phyloP scores from a whole-genome alignment of 2,888 invertebrate species.

The Microctonus brassicae region DNA sequence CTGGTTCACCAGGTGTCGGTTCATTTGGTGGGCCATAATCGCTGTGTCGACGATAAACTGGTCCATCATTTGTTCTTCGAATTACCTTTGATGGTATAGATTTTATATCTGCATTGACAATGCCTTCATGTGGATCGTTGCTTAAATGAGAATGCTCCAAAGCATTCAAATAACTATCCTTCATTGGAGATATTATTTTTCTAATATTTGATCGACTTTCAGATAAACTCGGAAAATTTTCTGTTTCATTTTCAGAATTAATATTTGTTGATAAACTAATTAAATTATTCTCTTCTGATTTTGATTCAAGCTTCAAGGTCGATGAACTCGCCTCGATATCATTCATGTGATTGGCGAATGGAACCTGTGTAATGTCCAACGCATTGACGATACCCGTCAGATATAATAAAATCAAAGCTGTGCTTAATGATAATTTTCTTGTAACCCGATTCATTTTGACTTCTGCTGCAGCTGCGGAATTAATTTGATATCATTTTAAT shows the following conservation, averaged over 20 bases:
- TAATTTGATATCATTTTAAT: conserved; percentile 24
- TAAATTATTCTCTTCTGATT: conserved; percentile 35
- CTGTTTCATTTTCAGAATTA: not conserved
- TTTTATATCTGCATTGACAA: conserved; percentile 44
- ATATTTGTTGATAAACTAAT: not conserved
- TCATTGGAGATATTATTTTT: conserved; percentile 43
- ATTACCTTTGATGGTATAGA: conserved; percentile 46
- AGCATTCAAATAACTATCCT: conserved; percentile 78
- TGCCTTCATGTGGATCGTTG: conserved; percentile 60
- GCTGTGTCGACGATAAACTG: conserved; percentile 48
- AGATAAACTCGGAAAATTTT: conserved; percentile 22
- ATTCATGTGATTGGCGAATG: conserved; percentile 42
- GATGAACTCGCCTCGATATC: conserved; percentile 24
- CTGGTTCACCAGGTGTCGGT: conserved; percentile 50
- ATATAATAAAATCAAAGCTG: conserved; percentile 22
- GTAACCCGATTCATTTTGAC: conserved; percentile 4
- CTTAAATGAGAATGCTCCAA: conserved; percentile 74
- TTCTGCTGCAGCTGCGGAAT: not conserved
- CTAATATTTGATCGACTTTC: conserved; percentile 32
- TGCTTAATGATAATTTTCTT: not conserved
- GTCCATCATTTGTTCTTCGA: conserved; percentile 56
- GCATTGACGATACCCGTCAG: conserved; percentile 24
- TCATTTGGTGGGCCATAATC: conserved; percentile 42
- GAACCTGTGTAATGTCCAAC: conserved; percentile 16
- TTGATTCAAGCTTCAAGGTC: conserved; percentile 46